Percentiles rank a stretch among this genome's conserved stretches.
Conservation (phyloP, 2,113 vertebrate species). For the Pleuronectes platessa region DNA sequence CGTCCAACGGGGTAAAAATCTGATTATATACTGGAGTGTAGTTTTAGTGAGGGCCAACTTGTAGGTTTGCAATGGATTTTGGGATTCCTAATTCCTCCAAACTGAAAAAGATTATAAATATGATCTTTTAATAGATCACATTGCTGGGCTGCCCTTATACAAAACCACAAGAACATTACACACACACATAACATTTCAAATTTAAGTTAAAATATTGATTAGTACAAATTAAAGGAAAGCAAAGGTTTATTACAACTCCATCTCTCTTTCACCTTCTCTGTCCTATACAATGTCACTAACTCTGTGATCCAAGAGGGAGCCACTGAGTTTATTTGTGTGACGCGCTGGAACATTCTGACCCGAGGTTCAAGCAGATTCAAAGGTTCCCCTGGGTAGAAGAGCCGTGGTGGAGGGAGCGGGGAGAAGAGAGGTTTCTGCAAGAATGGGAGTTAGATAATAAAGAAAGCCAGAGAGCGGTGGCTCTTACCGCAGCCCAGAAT, state of each 20-base stretch:
- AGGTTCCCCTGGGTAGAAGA: conserved; percentile 66
- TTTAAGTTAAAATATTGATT: not conserved
- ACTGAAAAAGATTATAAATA: not conserved
- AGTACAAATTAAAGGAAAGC: not conserved
- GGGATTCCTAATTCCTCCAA: no score
- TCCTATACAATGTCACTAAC: not conserved
- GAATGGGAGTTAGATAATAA: conserved; percentile 49
- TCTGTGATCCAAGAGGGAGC: conserved; percentile 21
- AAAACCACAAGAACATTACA: no score
- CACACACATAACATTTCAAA: no score
- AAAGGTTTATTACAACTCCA: not conserved
- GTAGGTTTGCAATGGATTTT: no score
- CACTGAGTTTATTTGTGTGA: conserved; percentile 55
- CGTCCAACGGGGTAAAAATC: no score
- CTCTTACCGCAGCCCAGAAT: conserved; percentile 45
- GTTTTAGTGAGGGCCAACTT: no score
- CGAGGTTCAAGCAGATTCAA: conserved; percentile 62
- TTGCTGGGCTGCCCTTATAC: no score
- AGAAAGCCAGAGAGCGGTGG: conserved; percentile 19
- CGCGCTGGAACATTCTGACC: conserved; percentile 78
- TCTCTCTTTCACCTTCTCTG: not conserved
- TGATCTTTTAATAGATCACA: not conserved
- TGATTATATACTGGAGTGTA: not conserved
- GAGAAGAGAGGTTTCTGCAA: conserved; percentile 39
- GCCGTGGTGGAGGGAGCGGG: conserved; percentile 17